Percentiles rank a stretch among this genome's conserved stretches.
Conservation (phyloP, 2,888 invertebrate species). For the Noctua pronuba region DNA sequence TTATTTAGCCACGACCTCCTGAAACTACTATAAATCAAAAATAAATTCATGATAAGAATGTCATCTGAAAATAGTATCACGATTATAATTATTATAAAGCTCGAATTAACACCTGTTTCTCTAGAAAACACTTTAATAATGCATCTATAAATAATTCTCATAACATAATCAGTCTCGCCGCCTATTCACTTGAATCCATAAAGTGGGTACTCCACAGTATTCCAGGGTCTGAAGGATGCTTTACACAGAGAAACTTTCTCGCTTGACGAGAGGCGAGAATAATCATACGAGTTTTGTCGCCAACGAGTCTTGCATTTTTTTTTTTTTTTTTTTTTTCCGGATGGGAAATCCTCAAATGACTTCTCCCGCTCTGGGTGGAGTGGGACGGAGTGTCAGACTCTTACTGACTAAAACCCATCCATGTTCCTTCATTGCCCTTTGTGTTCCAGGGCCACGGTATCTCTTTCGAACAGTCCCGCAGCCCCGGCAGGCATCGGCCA, state of each 20-base stretch:
- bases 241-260: not conserved
- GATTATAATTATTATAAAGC: not conserved
- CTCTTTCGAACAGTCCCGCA: too few relatives aligned
- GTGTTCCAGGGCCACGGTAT: too few relatives aligned
- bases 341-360: too few relatives aligned
- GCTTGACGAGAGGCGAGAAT: not conserved
- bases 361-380: too few relatives aligned
- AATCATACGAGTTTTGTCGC: not conserved
- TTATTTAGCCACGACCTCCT: too few relatives aligned
- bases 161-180: not conserved
- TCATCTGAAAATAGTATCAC: not conserved
- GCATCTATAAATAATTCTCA: not conserved
- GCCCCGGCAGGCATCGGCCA: too few relatives aligned
- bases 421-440: too few relatives aligned
- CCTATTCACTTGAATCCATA: constrained; percentile 4
- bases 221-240: not conserved
- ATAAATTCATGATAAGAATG: not conserved
- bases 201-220: constrained; percentile 18
- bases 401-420: too few relatives aligned
- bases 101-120: not conserved
- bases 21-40: not conserved
- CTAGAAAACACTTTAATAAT: not conserved
- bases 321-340: too few relatives aligned
- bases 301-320: not conserved
- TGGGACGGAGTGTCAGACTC: too few relatives aligned